Evolutionary conservation across 2,113 vertebrate genomes (phyloP).

Genomic region (Hipposideros armiger): DNA sequence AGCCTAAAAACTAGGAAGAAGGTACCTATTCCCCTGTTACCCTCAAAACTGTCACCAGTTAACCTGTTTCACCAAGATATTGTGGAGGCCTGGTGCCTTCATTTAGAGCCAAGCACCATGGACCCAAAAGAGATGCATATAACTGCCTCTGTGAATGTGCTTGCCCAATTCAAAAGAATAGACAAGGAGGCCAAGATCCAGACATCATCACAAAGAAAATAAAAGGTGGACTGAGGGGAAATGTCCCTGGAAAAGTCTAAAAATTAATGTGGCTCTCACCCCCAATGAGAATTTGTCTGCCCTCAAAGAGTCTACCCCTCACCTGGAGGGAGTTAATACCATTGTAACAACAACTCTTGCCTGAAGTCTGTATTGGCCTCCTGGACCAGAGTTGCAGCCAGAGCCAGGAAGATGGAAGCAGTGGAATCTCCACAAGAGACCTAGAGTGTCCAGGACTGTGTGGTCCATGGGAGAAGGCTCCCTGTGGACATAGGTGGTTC

Average conservation of each 20-base stretch:
- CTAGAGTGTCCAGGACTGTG: too few species aligned
- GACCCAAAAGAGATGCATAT: background rate
- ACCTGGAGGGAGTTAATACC: background rate
- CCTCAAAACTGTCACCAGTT: background rate
- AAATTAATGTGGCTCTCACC: background rate
- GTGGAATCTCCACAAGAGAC: background rate
- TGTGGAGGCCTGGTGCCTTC: too few species aligned
- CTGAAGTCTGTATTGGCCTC: background rate
- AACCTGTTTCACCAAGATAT: background rate
- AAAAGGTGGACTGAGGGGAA: background rate
- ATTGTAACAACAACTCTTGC: fast-evolving
- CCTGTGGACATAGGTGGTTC: background rate
- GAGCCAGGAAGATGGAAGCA: background rate
- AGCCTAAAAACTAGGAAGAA: background rate
- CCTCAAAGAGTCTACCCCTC: background rate
- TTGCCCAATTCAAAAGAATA: background rate
- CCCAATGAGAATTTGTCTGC: background rate
- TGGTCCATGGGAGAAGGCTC: background rate
- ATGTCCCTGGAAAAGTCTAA: background rate
- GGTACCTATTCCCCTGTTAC: background rate
- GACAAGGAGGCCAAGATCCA: background rate
- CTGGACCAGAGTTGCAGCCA: background rate
- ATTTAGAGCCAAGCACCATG: background rate
- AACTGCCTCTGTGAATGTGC: background rate
- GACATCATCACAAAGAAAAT: background rate